A percentile compares a stretch with the other conserved stretches of the same genome.
Conservation (phyloP, 2,888 invertebrate species). For the Eubasilissa splendida region DNA sequence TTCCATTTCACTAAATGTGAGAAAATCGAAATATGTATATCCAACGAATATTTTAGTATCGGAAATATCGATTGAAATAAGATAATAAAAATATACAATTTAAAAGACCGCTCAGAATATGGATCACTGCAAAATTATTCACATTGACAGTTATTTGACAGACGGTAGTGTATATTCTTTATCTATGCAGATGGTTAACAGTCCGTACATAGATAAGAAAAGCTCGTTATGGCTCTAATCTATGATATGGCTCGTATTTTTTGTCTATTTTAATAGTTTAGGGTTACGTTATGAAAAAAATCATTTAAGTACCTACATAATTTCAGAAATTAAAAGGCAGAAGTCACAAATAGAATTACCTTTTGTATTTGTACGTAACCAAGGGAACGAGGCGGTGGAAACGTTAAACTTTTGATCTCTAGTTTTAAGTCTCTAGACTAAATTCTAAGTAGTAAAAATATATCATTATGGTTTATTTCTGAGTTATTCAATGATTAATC, state of each 20-base stretch:
- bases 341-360: neutral
- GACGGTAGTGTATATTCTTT: neutral
- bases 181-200: no score
- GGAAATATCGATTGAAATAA: neutral
- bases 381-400: neutral
- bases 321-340: neutral
- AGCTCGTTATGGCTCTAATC: no score
- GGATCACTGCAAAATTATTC: neutral
- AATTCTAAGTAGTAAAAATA: neutral
- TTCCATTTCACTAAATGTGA: constrained; percentile 6
- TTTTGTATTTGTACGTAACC: neutral
- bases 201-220: no score
- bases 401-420: neutral
- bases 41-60: neutral
- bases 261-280: no score
- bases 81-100: neutral
- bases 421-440: neutral
- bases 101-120: neutral
- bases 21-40: neutral
- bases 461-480: neutral
- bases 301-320: neutral
- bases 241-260: no score
- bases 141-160: neutral
- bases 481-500: neutral
- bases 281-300: neutral